These are phyloP conservation scores for Drosophila anomelani DNA, from an alignment of 2,888 invertebrate genomes.

Conservation along the genomic window DNA sequence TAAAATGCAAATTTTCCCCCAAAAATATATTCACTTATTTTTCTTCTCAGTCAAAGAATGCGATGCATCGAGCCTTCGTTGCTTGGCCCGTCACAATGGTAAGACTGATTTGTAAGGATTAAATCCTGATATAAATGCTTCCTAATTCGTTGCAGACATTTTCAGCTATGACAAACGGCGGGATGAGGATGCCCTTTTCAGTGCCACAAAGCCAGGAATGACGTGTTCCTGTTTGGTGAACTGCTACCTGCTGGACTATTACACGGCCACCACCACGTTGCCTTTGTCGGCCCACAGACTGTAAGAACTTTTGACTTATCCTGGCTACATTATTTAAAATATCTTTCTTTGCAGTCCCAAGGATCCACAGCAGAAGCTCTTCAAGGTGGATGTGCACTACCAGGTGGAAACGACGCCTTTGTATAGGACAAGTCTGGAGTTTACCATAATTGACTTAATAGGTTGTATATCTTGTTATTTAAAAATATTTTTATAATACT, in stretches of 20 bases:
- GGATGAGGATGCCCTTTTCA: conserved; percentile 77
- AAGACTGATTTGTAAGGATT: conserved; percentile 22
- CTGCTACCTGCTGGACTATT: conserved; percentile 80
- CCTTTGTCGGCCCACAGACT: conserved; percentile 47
- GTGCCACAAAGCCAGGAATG: conserved; percentile 80
- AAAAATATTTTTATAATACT: too few relatives aligned
- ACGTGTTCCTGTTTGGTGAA: conserved; percentile 80
- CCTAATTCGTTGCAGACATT: conserved; percentile 62
- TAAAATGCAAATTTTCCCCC: not conserved
- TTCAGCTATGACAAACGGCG: conserved; percentile 79
- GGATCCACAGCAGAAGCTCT: conserved; percentile 48
- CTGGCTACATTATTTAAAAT: not conserved
- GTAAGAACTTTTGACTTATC: conserved; percentile 40
- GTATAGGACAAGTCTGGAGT: conserved; percentile 84
- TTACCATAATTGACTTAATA: conserved; percentile 84
- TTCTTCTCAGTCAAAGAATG: conserved; percentile 56
- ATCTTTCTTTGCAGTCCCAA: conserved; percentile 38
- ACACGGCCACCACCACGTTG: conserved; percentile 66
- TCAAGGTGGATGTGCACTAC: conserved; percentile 84
- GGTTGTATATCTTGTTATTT: conserved; percentile 57
- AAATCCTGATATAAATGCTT: not conserved
- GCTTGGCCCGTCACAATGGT: conserved; percentile 79
- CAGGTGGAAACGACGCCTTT: conserved; percentile 83
- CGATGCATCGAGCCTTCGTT: conserved; percentile 73
- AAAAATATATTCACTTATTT: not conserved